Conservation (phyloP, 2,113 vertebrate genomes). For the Malurus alboscapulatus region DNA sequence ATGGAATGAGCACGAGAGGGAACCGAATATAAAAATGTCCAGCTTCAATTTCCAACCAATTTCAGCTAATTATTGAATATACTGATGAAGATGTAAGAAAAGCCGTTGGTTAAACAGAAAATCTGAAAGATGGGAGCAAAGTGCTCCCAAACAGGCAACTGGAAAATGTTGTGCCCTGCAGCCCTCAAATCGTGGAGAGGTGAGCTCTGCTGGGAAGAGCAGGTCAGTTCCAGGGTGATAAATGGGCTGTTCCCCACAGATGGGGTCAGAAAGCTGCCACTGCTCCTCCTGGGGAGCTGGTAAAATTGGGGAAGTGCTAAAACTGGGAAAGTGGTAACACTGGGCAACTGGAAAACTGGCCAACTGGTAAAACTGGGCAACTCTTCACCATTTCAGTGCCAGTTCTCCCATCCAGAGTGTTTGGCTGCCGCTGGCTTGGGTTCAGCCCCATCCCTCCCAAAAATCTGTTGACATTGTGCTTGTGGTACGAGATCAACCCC, state of each 20-base stretch:
- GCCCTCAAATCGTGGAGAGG: neutral
- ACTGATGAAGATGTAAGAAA: neutral
- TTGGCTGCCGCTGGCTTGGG: neutral
- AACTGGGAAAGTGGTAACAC: neutral
- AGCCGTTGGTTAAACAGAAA: neutral
- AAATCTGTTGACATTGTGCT: neutral
- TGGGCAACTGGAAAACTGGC: neutral
- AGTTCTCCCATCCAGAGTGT: neutral
- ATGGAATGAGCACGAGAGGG: neutral
- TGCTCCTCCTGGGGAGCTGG: neutral
- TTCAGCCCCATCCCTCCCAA: neutral
- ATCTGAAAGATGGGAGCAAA: neutral
- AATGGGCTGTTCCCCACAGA: neutral
- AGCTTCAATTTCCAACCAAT: neutral
- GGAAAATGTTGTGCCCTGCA: neutral
- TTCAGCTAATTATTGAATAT: neutral
- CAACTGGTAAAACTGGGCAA: neutral
- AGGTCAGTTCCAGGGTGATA: neutral
- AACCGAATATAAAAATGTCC: neutral
- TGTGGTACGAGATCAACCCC: neutral
- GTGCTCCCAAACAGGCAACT: neutral
- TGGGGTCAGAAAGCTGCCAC: neutral
- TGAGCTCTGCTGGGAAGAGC: neutral
- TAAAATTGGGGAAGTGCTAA: neutral
- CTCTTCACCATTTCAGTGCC: neutral